Evolutionary conservation across 92 coral and sea anemone genomes (phyloP).

Genomic region (Phenganax marumi): DNA sequence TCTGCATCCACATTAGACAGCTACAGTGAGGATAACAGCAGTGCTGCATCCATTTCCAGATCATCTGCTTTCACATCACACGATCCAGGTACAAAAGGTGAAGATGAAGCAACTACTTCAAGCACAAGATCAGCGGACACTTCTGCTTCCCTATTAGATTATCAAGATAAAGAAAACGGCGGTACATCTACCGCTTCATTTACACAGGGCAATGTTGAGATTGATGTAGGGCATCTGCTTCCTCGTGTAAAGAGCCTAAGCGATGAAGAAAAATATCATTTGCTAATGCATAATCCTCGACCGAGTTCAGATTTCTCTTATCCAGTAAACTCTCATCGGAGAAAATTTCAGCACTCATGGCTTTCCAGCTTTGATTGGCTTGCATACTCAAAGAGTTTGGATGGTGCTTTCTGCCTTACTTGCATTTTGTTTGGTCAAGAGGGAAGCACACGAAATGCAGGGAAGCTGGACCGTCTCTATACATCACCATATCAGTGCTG

Average conservation of each 20-base stretch:
- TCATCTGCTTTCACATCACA: not conserved
- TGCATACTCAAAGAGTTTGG: slow-evolving; percentile 1
- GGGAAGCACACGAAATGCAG: slow-evolving; percentile 4
- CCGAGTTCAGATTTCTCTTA: slow-evolving; percentile 4
- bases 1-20: not conserved
- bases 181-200: not conserved
- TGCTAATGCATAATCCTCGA: not conserved
- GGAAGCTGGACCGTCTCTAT: slow-evolving; percentile 11
- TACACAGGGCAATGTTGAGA: not conserved
- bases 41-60: not conserved
- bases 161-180: not conserved
- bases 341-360: slow-evolving; percentile 13
- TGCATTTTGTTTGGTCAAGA: slow-evolving; percentile 9
- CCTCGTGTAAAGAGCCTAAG: not conserved
- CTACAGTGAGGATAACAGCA: not conserved
- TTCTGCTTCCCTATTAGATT: not conserved
- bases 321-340: not conserved
- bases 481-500: not conserved
- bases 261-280: not conserved
- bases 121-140: not conserved
- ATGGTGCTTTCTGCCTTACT: slow-evolving; percentile 15
- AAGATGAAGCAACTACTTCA: not conserved
- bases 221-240: slow-evolving; percentile 9
- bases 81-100: not conserved
- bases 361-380: slow-evolving; percentile 4